phyloP scores from a whole-genome alignment of 2,888 invertebrate species.

The Drosophila buzzatii region DNA sequence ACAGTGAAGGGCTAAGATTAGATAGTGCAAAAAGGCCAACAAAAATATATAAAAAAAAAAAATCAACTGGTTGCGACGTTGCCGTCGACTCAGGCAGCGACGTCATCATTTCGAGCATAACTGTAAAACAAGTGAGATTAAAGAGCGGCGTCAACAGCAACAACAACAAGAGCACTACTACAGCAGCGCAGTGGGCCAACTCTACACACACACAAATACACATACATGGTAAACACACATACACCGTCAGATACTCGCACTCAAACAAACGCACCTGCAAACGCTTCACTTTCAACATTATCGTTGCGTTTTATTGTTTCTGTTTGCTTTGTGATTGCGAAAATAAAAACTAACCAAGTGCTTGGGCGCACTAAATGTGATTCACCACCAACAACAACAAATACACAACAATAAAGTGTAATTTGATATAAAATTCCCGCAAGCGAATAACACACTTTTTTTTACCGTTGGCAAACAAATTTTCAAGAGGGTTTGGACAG shows the following conservation, averaged over 20 bases:
- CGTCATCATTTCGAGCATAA: constrained; percentile 74
- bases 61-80: constrained; percentile 54
- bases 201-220: constrained; percentile 20
- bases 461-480: constrained; percentile 36
- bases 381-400: constrained; percentile 44
- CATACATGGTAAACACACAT: constrained; percentile 16
- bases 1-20: constrained; percentile 44
- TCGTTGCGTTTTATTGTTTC: constrained; percentile 73
- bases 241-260: constrained; percentile 22
- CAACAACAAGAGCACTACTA: constrained; percentile 31
- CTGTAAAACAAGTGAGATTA: constrained; percentile 76
- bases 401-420: constrained; percentile 41
- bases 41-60: constrained; percentile 3
- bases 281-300: constrained; percentile 79
- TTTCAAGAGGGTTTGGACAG: constrained; percentile 22
- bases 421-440: constrained; percentile 68
- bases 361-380: constrained; percentile 36
- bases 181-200: constrained; percentile 59
- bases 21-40: constrained; percentile 57
- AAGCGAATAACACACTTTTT: constrained; percentile 19
- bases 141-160: constrained; percentile 30
- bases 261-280: constrained; percentile 61
- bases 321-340: constrained; percentile 76
- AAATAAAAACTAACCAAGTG: constrained; percentile 47
- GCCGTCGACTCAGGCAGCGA: constrained; percentile 36